Percentiles rank a stretch among this genome's conserved stretches.
phyloP scores from a whole-genome alignment of 1,140 invertebrate genomes.

The Whitmania pigra region DNA sequence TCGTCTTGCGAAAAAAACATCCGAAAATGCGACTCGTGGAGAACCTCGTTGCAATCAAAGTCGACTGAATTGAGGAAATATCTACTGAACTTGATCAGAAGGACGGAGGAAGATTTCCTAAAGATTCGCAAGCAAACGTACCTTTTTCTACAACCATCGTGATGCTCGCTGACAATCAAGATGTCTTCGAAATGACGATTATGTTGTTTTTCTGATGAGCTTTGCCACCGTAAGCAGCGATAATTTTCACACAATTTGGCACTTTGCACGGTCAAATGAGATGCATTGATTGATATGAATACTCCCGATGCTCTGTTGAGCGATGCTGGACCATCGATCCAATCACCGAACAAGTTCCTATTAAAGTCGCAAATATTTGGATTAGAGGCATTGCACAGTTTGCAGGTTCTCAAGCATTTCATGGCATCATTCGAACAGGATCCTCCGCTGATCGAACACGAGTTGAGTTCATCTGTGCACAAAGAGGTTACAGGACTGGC shows the following conservation, averaged over 20 bases:
- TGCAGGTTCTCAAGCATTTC: slow-evolving; percentile 22
- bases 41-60: slow-evolving; percentile 17
- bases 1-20: slow-evolving; percentile 2
- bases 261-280: not conserved
- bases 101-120: slow-evolving; percentile 16
- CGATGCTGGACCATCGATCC: slow-evolving; percentile 17
- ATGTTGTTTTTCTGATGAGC: not conserved
- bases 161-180: slow-evolving; percentile 22
- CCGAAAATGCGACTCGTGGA: slow-evolving; percentile 12
- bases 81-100: slow-evolving; percentile 21
- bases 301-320: slow-evolving; percentile 7
- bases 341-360: slow-evolving; percentile 2
- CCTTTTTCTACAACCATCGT: slow-evolving; percentile 19
- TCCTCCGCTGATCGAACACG: slow-evolving; percentile 10
- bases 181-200: slow-evolving; percentile 12
- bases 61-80: slow-evolving; percentile 3
- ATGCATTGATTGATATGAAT: not conserved
- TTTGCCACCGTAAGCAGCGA: slow-evolving; percentile 22
- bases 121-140: slow-evolving; percentile 19
- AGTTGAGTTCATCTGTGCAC: slow-evolving; percentile 23
- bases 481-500: slow-evolving; percentile 18
- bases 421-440: slow-evolving; percentile 21
- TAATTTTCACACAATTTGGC: not conserved
- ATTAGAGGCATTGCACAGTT: slow-evolving; percentile 21
- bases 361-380: slow-evolving; percentile 19